phyloP scores from a whole-genome alignment of 2,797 vertebrate genomes.

The Craterocephalus amniculus region DNA sequence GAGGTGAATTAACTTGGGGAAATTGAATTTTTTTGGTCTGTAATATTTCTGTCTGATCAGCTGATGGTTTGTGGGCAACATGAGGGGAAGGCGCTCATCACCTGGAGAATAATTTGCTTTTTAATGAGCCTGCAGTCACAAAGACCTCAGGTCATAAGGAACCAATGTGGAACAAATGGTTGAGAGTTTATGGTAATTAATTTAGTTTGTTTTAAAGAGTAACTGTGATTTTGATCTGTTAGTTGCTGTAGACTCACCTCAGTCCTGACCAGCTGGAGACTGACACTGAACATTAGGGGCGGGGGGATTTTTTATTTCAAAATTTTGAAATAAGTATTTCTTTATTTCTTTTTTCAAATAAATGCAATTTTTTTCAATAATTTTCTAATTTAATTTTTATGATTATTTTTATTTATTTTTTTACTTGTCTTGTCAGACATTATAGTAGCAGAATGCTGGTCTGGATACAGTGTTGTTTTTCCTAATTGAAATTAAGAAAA shows the following conservation, averaged over 20 bases:
- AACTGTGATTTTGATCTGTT: background rate
- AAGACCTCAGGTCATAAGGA: background rate
- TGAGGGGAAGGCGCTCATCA: background rate
- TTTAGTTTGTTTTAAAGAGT: too few species aligned
- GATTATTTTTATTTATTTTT: too few species aligned
- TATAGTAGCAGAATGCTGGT: too few species aligned
- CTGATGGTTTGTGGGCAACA: slow-evolving; percentile 14
- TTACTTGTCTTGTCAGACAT: too few species aligned
- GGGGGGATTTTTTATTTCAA: too few species aligned
- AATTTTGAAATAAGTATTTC: too few species aligned
- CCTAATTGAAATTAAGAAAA: too few species aligned
- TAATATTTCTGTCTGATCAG: slow-evolving; percentile 40
- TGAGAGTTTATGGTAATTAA: background rate
- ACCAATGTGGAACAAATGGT: background rate
- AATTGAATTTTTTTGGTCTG: slow-evolving; percentile 48
- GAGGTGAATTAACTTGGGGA: slow-evolving; percentile 45
- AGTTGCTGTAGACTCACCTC: background rate
- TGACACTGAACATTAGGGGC: background rate
- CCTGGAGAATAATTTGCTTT: background rate
- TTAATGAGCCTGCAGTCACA: background rate
- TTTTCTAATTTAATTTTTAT: too few species aligned
- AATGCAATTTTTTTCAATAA: too few species aligned
- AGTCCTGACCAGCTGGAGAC: background rate
- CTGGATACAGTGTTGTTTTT: too few species aligned
- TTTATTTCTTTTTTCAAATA: too few species aligned